Evolutionary conservation across 2,113 vertebrate genomes (phyloP), one percentile per base, ranked within the genome.

Genomic region (Passerina amoena): DNA sequence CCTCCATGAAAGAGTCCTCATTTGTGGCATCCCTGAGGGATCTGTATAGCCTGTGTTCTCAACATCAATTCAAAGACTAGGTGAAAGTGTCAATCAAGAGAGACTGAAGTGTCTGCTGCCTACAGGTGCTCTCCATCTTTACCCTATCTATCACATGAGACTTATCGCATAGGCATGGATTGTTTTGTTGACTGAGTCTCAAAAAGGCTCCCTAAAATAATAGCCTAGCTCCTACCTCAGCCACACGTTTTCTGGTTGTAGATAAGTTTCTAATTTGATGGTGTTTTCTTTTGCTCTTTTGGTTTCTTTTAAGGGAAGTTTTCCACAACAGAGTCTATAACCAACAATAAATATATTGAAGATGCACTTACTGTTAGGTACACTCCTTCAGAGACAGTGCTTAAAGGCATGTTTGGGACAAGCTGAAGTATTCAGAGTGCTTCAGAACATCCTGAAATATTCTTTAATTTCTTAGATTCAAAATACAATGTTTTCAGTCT

Each of bases 1-100:
- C 92, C 91, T 96, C 93, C 56, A 37, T 91, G 92, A 78, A 84
- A 72, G 63, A 85, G 73, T 95, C 88, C 88, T 95, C 90, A 88
- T 95, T 93, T 95, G 85, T 66, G 80, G 66, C 79, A 57, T 94
- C 92, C 92, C 94, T 80, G 86, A 81, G 91, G 92, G 92, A 90
- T 92, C 88, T 86, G 31, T 94, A 44, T 64, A 84, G 88, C 56
- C 69, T 84, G 87, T 3, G 2, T 91, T 92, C 76, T 90, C 91
- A 86, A 59, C 88, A 70, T 94, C 82, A 95, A 90, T 92, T 91
- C 73, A 75, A 84, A 94, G 88, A 51, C 64, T 91, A 75, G 94
- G 88, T 92, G 88, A 92, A 68, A 82, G 37, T 88, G 86, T 94
- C 92, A 94, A 75, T 93, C 90, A 82, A 47, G 83, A 47, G 61